Evolutionary conservation across 2,113 vertebrate genomes (phyloP).

Genomic region (Pluvialis apricaria): DNA sequence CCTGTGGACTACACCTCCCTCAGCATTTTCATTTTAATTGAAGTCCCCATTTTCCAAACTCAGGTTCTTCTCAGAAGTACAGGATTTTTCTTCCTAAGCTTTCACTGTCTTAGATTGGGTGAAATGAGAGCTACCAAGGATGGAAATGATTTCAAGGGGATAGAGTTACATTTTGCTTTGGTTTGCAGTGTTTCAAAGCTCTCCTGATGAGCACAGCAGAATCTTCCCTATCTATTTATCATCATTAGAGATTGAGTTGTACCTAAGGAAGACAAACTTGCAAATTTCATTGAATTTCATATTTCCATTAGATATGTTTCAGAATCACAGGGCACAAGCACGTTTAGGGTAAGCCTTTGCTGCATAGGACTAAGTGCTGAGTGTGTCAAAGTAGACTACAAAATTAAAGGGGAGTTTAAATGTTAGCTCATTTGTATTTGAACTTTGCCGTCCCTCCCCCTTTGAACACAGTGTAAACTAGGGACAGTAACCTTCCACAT

Average conservation of each 20-base stretch:
- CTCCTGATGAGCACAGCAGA: slow-evolving; percentile 12
- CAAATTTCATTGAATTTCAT: not conserved
- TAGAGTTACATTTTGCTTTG: not conserved
- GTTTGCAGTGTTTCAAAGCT: not conserved
- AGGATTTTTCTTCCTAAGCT: not conserved
- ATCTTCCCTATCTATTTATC: not conserved
- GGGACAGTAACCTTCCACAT: not conserved
- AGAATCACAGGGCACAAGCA: not conserved
- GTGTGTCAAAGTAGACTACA: not conserved
- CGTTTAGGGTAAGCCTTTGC: not conserved
- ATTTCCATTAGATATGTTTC: not conserved
- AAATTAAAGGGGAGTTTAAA: not conserved
- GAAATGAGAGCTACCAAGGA: not conserved
- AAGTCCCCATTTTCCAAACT: not conserved
- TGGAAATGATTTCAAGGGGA: not conserved
- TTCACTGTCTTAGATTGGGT: not conserved
- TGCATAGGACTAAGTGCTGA: not conserved
- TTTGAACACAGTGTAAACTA: not conserved
- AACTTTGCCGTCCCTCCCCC: not conserved
- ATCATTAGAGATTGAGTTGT: not conserved
- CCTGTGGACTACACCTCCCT: not conserved
- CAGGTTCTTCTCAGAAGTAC: not conserved
- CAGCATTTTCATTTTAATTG: not conserved
- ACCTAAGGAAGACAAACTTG: not conserved
- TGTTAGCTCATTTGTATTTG: not conserved